Conservation (phyloP, 2,888 invertebrate genomes). For the Andrena minutula region DNA sequence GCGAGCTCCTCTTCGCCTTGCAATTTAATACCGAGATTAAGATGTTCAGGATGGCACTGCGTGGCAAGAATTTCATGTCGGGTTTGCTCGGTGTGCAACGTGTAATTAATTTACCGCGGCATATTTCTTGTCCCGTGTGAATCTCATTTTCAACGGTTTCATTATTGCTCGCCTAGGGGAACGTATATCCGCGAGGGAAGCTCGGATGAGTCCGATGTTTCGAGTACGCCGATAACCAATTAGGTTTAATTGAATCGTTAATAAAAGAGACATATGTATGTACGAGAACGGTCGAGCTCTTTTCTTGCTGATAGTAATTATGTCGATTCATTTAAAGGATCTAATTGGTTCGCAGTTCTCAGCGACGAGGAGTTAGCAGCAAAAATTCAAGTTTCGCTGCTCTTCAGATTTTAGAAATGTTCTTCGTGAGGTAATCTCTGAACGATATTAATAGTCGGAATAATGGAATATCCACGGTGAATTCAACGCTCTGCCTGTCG, state of each 20-base stretch:
- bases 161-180: slow-evolving; percentile 1
- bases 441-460: background rate
- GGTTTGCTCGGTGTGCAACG: background rate
- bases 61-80: slow-evolving; percentile 49
- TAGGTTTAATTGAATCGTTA: slow-evolving; percentile 24
- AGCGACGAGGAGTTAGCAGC: background rate
- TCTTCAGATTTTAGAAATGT: background rate
- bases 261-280: background rate
- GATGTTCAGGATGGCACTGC: slow-evolving; percentile 21
- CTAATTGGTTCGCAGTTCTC: background rate
- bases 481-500: background rate
- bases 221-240: slow-evolving; percentile 16
- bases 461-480: slow-evolving; percentile 3
- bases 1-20: background rate
- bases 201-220: background rate
- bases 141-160: slow-evolving; percentile 37
- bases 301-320: background rate
- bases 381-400: background rate
- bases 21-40: slow-evolving; percentile 40
- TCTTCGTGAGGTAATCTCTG: background rate
- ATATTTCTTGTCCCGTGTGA: slow-evolving; percentile 20
- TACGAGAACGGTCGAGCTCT: background rate
- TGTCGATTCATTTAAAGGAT: background rate
- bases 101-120: slow-evolving; percentile 43
- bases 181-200: background rate